A percentile compares a stretch with the other conserved stretches of the same genome.
phyloP scores from a whole-genome alignment of 2,888 invertebrate genomes.

The Mesoligia furuncula region DNA sequence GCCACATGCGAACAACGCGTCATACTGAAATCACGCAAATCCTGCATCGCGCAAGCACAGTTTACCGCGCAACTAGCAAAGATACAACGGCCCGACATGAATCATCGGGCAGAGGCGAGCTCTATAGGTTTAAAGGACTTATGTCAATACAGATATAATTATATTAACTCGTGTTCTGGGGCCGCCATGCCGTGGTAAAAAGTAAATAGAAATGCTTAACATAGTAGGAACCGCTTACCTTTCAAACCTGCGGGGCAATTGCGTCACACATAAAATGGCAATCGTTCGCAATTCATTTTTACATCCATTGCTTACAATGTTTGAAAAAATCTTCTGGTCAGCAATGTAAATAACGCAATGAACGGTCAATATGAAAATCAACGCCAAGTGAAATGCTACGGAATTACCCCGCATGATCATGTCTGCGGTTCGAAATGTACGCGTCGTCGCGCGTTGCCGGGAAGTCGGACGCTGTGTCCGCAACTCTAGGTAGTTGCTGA shows the following conservation, averaged over 20 bases:
- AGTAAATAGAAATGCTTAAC: background rate
- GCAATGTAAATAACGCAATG: background rate
- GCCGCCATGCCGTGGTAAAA: background rate
- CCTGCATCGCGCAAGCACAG: no score
- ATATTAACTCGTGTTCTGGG: background rate
- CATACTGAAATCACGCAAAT: no score
- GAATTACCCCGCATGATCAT: background rate
- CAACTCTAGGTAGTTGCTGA: no score
- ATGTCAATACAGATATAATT: no score
- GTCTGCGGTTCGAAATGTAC: background rate
- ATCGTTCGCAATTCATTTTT: background rate
- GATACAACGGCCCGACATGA: no score
- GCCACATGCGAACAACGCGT: no score
- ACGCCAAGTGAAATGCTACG: background rate
- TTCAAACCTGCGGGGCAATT: background rate
- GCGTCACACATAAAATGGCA: background rate
- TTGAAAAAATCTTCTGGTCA: background rate
- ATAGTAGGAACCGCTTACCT: background rate
- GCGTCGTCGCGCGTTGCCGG: no score
- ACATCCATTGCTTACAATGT: background rate
- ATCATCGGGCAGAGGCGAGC: no score
- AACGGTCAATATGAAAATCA: background rate
- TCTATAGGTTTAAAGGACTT: background rate
- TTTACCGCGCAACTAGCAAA: no score
- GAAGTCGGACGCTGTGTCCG: no score